phyloP scores from a whole-genome alignment of 92 coral and sea anemone species.

The Galaxea fascicularis region DNA sequence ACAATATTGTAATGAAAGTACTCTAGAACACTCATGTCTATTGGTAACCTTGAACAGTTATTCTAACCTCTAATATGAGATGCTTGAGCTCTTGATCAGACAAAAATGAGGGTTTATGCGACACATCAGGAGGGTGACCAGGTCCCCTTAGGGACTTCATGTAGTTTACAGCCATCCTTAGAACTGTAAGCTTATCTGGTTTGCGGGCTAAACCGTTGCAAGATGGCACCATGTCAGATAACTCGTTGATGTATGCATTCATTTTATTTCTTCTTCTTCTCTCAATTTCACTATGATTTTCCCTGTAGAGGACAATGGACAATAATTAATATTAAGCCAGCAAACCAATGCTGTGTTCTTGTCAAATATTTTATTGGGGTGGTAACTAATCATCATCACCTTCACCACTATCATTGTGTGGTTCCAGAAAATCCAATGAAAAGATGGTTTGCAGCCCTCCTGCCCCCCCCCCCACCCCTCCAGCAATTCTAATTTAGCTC shows the following conservation, averaged over 20 bases:
- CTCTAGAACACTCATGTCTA: neutral
- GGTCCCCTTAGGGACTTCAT: slow-evolving; percentile 92
- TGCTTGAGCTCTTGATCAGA: slow-evolving; percentile 96
- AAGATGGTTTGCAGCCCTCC: too few species aligned
- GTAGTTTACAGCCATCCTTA: slow-evolving; percentile 98
- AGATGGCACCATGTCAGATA: slow-evolving; percentile 98
- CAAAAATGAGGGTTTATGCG: slow-evolving; percentile 91
- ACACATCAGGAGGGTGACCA: slow-evolving; percentile 68
- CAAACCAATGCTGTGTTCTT: too few species aligned
- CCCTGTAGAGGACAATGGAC: slow-evolving; percentile 62
- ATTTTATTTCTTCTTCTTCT: slow-evolving; percentile 94
- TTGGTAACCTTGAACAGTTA: neutral
- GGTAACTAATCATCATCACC: too few species aligned
- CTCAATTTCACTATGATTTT: slow-evolving; percentile 99
- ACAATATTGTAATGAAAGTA: too few species aligned
- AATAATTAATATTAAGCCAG: neutral
- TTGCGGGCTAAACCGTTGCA: slow-evolving; percentile 94
- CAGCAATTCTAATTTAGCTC: too few species aligned
- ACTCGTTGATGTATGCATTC: slow-evolving; percentile 98
- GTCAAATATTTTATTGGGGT: too few species aligned
- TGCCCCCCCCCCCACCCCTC: too few species aligned
- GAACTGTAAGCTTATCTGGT: slow-evolving; percentile 97
- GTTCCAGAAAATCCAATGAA: too few species aligned
- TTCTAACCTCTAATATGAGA: slow-evolving; percentile 83
- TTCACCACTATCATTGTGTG: too few species aligned